Conservation (phyloP, 53 echinoderm and acorn worm genomes). For the Apostichopus leukothele region DNA sequence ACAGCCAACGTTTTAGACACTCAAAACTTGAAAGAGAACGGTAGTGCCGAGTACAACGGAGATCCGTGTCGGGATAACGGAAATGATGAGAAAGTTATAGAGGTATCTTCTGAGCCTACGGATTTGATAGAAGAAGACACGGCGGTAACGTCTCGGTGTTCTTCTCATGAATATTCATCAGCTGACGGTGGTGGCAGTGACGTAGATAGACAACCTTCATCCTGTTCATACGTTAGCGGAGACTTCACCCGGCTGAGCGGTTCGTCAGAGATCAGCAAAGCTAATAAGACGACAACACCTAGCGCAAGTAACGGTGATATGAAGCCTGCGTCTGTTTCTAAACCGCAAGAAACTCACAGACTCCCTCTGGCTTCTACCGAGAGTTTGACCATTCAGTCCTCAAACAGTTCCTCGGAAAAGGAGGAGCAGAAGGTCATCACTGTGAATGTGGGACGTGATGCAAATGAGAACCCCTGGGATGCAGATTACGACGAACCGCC, state of each 20-base stretch:
- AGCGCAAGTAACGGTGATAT: neutral
- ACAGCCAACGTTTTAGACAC: constrained; percentile 19
- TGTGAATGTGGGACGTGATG: neutral
- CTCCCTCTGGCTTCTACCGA: neutral
- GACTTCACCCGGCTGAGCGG: neutral
- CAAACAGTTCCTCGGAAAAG: neutral
- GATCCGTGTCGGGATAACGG: neutral
- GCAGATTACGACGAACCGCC: constrained; percentile 91
- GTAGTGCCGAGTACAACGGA: neutral
- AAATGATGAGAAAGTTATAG: neutral
- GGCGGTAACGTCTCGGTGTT: neutral
- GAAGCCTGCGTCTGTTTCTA: neutral
- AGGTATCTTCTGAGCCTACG: neutral
- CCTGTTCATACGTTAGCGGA: constrained; percentile 34
- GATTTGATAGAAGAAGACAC: neutral
- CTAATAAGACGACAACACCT: neutral
- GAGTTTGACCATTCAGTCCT: neutral
- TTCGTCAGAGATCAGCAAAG: neutral
- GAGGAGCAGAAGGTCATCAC: neutral
- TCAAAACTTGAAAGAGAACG: neutral
- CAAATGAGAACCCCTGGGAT: constrained; percentile 46
- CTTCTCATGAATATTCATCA: constrained; percentile 48
- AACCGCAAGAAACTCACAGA: neutral
- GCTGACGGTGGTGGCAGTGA: constrained; percentile 23
- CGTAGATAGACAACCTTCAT: constrained; percentile 18